Evolutionary conservation across 2,113 vertebrate species (phyloP).

Genomic region (Brachyistius frenatus): DNA sequence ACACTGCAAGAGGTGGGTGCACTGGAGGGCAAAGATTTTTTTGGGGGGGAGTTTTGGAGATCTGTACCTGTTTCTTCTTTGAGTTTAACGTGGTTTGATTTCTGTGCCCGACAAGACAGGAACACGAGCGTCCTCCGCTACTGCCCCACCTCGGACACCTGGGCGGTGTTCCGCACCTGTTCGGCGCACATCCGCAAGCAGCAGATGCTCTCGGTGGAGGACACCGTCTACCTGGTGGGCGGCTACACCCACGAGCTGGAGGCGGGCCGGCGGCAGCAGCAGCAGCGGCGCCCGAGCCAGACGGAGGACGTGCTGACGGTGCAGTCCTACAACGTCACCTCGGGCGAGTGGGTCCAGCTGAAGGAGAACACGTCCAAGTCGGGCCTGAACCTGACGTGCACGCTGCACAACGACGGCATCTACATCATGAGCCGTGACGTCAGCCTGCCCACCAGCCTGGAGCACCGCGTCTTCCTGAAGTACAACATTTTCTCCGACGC

Average conservation of each 20-base stretch:
- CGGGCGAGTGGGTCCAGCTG: constrained; percentile 91
- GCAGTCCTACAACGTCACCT: constrained; percentile 91
- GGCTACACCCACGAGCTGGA: constrained; percentile 92
- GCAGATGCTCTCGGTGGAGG: constrained; percentile 97
- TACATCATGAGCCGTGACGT: constrained; percentile 96
- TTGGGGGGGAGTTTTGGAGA: too few relatives aligned
- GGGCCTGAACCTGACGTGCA: constrained; percentile 93
- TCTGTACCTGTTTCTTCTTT: neutral
- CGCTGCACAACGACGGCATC: constrained; percentile 95
- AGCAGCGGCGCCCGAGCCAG: constrained; percentile 85
- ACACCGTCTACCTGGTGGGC: constrained; percentile 95
- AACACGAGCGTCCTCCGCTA: constrained; percentile 93
- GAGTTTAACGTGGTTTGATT: neutral
- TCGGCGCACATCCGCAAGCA: constrained; percentile 93
- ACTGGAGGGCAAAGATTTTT: neutral
- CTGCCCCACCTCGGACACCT: constrained; percentile 90
- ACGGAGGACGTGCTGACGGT: constrained; percentile 92
- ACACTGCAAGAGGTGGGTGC: constrained; percentile 91
- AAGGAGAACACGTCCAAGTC: constrained; percentile 94
- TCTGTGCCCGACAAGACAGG: constrained; percentile 83
- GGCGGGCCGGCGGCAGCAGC: constrained; percentile 79
- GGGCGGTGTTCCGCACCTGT: constrained; percentile 89
- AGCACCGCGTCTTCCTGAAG: constrained; percentile 93
- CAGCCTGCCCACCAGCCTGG: constrained; percentile 88
- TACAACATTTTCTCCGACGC: constrained; percentile 92